Evolutionary conservation across 2,888 invertebrate genomes (phyloP).

Genomic region (Acleris cristana): DNA sequence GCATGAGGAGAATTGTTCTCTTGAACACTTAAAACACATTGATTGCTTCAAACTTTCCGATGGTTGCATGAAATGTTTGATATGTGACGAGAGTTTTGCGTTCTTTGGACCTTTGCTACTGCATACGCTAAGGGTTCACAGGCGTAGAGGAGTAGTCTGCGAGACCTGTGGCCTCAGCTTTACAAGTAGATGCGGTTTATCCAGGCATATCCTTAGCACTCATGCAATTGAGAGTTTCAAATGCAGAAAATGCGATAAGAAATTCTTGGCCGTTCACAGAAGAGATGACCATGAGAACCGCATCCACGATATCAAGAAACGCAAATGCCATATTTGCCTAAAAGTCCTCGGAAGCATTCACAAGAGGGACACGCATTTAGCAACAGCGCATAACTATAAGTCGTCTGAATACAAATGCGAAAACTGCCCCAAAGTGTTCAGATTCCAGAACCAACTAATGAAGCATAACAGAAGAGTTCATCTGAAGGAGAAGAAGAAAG

Average conservation of each 20-base stretch:
- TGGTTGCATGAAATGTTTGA: slow-evolving; percentile 23
- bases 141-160: slow-evolving; percentile 13
- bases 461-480: slow-evolving; percentile 40
- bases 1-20: not conserved
- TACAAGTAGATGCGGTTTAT: slow-evolving; percentile 5
- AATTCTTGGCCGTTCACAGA: slow-evolving; percentile 19
- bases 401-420: slow-evolving; percentile 33
- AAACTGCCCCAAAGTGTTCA: slow-evolving; percentile 43
- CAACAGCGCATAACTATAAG: slow-evolving; percentile 20
- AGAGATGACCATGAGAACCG: slow-evolving; percentile 29
- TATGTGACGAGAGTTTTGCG: slow-evolving; percentile 27
- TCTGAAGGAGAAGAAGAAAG: slow-evolving; percentile 39
- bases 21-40: slow-evolving; percentile 16
- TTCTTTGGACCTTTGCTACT: slow-evolving; percentile 28
- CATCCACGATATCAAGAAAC: slow-evolving; percentile 24
- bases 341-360: slow-evolving; percentile 27
- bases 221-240: slow-evolving; percentile 23
- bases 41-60: slow-evolving; percentile 34
- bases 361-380: slow-evolving; percentile 28
- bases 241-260: slow-evolving; percentile 23
- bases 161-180: slow-evolving; percentile 24
- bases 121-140: slow-evolving; percentile 37
- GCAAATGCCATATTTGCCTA: slow-evolving; percentile 32
- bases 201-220: slow-evolving; percentile 12
- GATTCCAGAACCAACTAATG: slow-evolving; percentile 31